These are phyloP conservation scores for Megalops cyprinoides DNA, from an alignment of 2,797 vertebrate species.

Conservation along the genomic window DNA sequence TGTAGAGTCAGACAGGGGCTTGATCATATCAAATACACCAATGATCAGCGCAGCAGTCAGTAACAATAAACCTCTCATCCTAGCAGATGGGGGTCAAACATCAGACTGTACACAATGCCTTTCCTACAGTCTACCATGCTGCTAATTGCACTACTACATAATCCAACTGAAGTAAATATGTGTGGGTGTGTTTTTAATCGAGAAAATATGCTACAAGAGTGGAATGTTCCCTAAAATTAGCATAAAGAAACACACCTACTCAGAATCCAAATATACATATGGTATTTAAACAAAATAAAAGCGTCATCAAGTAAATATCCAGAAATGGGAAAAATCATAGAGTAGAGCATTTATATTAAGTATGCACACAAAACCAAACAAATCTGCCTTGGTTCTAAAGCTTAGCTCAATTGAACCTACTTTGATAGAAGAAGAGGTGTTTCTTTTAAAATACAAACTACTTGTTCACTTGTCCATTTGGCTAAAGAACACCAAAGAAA, in stretches of 20 bases:
- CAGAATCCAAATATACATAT: constrained; percentile 40
- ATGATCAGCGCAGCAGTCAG: constrained; percentile 32
- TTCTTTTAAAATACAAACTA: constrained; percentile 6
- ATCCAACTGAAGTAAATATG: constrained; percentile 24
- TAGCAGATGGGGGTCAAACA: constrained; percentile 23
- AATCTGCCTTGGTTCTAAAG: constrained; percentile 5
- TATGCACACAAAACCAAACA: not conserved
- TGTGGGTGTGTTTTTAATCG: constrained; percentile 25
- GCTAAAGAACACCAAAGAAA: not conserved
- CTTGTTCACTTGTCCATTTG: constrained; percentile 15
- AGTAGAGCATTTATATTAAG: constrained; percentile 15
- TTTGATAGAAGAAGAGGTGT: not conserved
- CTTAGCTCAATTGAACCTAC: not conserved
- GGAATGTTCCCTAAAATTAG: constrained; percentile 34
- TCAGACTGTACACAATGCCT: constrained; percentile 21
- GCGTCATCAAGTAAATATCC: constrained; percentile 45
- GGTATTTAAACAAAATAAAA: constrained; percentile 36
- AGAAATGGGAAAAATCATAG: constrained; percentile 27
- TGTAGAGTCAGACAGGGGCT: not conserved
- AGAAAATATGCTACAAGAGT: constrained; percentile 33
- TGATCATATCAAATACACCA: not conserved
- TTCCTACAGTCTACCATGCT: constrained; percentile 33
- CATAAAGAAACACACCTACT: constrained; percentile 25
- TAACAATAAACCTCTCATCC: constrained; percentile 3
- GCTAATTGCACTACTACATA: constrained; percentile 28